Evolutionary conservation across 2,888 invertebrate species (phyloP).

Genomic region (Brachypalpus laphriformis): DNA sequence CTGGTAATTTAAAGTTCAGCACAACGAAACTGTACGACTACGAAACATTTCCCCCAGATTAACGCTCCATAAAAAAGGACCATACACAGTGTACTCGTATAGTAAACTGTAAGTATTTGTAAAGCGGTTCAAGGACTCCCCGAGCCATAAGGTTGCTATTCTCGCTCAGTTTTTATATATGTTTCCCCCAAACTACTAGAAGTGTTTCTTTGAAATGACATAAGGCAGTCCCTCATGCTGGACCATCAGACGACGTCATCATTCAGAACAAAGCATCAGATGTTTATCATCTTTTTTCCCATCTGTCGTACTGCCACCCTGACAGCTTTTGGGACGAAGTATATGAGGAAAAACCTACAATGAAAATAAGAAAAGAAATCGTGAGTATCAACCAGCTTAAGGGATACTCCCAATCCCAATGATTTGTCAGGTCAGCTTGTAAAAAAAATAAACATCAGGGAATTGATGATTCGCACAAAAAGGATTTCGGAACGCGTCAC

Average conservation of each 20-base stretch:
- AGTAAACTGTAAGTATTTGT: constrained; percentile 2
- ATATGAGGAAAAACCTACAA: not conserved
- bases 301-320: not conserved
- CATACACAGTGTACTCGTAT: not conserved
- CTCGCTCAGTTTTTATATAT: not conserved
- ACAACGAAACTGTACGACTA: not conserved
- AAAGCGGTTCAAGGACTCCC: constrained; percentile 14
- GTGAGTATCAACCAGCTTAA: constrained; percentile 6
- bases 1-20: constrained; percentile 29
- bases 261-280: constrained; percentile 46
- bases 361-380: not conserved
- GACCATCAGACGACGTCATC: constrained; percentile 30
- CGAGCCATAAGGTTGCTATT: constrained; percentile 16
- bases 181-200: no score
- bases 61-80: constrained; percentile 13
- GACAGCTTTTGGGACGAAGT: not conserved
- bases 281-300: constrained; percentile 28
- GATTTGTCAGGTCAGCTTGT: constrained; percentile 19
- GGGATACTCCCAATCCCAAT: constrained; percentile 19
- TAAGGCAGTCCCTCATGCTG: not conserved
- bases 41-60: constrained; percentile 18
- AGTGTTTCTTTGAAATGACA: not conserved
- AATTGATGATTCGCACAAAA: constrained; percentile 42
- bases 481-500: not conserved
- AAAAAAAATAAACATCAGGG: not conserved